These are phyloP conservation scores for Pseudorasbora parva DNA, from an alignment of 2,113 vertebrate species.

Conservation along the genomic window DNA sequence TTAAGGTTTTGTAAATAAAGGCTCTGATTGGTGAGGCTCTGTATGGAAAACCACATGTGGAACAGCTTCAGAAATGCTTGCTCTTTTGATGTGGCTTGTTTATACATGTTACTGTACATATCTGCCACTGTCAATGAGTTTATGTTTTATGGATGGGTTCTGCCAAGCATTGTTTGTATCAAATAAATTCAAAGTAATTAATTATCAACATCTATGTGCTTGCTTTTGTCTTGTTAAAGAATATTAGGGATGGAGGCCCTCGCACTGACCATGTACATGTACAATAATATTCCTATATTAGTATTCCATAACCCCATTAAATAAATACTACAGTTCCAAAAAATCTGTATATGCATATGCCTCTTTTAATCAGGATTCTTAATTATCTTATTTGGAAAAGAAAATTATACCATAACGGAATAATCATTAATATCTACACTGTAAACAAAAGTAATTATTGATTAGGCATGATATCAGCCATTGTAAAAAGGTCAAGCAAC, in stretches of 20 bases:
- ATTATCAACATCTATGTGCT: background rate
- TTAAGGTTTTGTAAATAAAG: background rate
- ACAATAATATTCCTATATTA: too few relatives aligned
- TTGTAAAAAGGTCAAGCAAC: background rate
- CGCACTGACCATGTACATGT: too few relatives aligned
- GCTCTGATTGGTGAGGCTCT: background rate
- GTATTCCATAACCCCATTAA: too few relatives aligned
- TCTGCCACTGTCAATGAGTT: background rate
- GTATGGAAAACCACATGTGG: background rate
- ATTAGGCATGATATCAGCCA: background rate
- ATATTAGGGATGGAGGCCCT: background rate
- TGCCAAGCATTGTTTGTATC: background rate
- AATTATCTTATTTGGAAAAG: too few relatives aligned
- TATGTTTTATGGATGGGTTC: background rate
- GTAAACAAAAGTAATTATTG: background rate
- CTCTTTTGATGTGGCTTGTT: background rate
- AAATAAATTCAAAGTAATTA: background rate
- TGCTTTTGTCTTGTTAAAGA: background rate
- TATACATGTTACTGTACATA: background rate
- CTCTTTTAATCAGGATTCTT: too few relatives aligned
- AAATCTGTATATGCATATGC: too few relatives aligned
- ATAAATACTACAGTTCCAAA: too few relatives aligned
- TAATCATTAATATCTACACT: too few relatives aligned
- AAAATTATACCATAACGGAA: too few relatives aligned
- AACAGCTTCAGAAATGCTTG: background rate